phyloP scores from a whole-genome alignment of 2,888 invertebrate species.

The Drosophila lacicola region DNA sequence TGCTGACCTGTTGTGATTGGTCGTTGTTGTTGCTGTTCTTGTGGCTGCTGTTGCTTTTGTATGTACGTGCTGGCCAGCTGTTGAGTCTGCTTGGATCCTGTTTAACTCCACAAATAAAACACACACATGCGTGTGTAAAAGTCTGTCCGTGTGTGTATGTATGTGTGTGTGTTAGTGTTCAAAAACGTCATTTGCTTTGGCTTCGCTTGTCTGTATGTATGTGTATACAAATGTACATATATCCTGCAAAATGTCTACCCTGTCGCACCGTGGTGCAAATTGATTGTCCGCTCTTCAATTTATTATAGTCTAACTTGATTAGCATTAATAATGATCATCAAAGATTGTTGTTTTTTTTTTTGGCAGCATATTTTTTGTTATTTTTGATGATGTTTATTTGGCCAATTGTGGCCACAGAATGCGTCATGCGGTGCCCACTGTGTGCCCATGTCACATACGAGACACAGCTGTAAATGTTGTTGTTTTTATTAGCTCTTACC shows the following conservation, averaged over 20 bases:
- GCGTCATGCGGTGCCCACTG: slow-evolving; percentile 36
- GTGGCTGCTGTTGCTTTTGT: slow-evolving; percentile 21
- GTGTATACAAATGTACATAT: slow-evolving; percentile 8
- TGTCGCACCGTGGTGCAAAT: slow-evolving; percentile 35
- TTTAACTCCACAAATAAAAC: slow-evolving; percentile 35
- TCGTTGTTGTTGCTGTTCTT: slow-evolving; percentile 31
- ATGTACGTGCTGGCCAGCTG: slow-evolving; percentile 51
- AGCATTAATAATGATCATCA: background rate
- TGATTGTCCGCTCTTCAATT: background rate
- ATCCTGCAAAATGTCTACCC: slow-evolving; percentile 70
- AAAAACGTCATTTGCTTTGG: slow-evolving; percentile 67
- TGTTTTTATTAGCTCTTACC: slow-evolving; percentile 56
- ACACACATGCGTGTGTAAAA: slow-evolving; percentile 18
- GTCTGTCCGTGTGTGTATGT: slow-evolving; percentile 20
- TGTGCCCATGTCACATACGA: slow-evolving; percentile 25
- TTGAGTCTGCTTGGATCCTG: slow-evolving; percentile 62
- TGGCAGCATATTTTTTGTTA: background rate
- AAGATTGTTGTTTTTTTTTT: background rate
- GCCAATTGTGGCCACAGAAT: slow-evolving; percentile 1
- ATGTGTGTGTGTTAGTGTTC: slow-evolving; percentile 32
- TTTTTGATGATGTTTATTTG: background rate
- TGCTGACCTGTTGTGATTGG: slow-evolving; percentile 63
- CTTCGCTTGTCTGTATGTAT: slow-evolving; percentile 42
- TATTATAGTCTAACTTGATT: background rate
- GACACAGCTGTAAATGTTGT: slow-evolving; percentile 78